A percentile compares a stretch with the other conserved stretches of the same genome.
phyloP scores from a whole-genome alignment of 2,113 vertebrate species.

The Orycteropus afer region DNA sequence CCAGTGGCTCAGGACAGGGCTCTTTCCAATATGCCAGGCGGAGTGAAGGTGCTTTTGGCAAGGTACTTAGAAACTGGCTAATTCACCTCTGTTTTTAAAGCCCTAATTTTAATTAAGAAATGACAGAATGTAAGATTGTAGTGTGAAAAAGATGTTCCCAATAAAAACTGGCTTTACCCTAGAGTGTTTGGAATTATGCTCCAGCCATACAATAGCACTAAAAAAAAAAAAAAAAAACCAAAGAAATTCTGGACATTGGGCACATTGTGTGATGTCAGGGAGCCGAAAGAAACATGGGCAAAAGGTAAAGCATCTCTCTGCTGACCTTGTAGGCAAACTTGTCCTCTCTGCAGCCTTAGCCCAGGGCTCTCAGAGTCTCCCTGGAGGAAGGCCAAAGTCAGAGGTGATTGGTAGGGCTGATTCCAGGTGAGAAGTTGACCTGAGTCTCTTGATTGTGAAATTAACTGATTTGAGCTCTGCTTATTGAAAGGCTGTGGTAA shows the following conservation, averaged over 20 bases:
- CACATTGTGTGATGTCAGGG: neutral
- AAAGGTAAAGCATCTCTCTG: neutral
- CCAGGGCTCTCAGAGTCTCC: neutral
- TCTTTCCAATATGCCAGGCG: neutral
- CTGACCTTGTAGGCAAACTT: neutral
- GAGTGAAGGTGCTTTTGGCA: conserved; percentile 42
- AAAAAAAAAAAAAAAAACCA: neutral
- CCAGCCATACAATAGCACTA: no score
- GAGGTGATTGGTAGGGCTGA: neutral
- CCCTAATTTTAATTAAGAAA: conserved; percentile 47
- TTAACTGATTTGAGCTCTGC: neutral
- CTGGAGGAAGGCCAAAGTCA: neutral
- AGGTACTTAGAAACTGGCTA: conserved; percentile 46
- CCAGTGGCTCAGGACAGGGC: neutral
- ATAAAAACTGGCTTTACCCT: conserved; percentile 19
- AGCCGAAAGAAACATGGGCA: neutral
- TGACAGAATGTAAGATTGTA: neutral
- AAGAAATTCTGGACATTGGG: neutral
- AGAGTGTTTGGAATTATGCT: neutral
- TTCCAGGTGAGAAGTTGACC: neutral
- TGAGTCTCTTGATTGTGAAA: neutral
- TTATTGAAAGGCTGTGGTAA: neutral
- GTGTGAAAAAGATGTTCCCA: neutral
- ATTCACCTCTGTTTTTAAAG: conserved; percentile 51
- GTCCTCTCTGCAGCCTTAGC: neutral